Percentiles rank a stretch among this genome's conserved stretches.
Conservation (phyloP, 2,797 vertebrate genomes). For the Hippopotamyrus pictus region DNA sequence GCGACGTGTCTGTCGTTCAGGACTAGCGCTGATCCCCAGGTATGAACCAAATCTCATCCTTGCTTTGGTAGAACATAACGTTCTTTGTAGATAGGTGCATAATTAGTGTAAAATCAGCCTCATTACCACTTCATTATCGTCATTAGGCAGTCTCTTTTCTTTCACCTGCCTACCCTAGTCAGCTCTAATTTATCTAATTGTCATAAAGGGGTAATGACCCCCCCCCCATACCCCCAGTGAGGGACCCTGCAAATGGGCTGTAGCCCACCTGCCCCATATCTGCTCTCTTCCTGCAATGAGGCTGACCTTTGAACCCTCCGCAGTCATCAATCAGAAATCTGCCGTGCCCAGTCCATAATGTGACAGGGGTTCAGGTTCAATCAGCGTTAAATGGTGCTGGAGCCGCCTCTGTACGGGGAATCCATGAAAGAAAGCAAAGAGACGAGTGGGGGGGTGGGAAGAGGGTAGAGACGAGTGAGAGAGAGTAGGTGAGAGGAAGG, state of each 20-base stretch:
- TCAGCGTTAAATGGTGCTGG: background rate
- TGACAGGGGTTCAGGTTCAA: background rate
- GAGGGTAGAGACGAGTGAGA: background rate
- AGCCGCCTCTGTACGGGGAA: background rate
- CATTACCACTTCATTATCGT: constrained; percentile 44
- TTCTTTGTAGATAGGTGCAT: constrained; percentile 49
- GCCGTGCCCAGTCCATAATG: background rate
- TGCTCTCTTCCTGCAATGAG: background rate
- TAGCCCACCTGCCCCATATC: constrained; percentile 18
- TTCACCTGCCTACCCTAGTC: constrained; percentile 61
- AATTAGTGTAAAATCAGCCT: constrained; percentile 54
- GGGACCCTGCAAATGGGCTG: background rate
- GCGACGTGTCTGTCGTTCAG: background rate
- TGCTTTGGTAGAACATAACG: constrained; percentile 30
- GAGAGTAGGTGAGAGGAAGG: constrained; percentile 12
- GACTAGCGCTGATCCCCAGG: constrained; percentile 28
- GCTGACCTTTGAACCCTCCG: background rate
- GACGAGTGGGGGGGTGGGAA: background rate
- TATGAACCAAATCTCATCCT: constrained; percentile 36
- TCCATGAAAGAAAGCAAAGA: background rate
- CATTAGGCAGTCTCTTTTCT: constrained; percentile 54
- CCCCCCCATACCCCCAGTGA: background rate
- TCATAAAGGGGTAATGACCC: constrained; percentile 60
- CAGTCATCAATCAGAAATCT: background rate
- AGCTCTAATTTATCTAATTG: constrained; percentile 68